Percentiles rank a stretch among this genome's conserved stretches.
Evolutionary conservation across 2,797 vertebrate genomes (phyloP).

Genomic region (Myoxocephalus aenaeus): DNA sequence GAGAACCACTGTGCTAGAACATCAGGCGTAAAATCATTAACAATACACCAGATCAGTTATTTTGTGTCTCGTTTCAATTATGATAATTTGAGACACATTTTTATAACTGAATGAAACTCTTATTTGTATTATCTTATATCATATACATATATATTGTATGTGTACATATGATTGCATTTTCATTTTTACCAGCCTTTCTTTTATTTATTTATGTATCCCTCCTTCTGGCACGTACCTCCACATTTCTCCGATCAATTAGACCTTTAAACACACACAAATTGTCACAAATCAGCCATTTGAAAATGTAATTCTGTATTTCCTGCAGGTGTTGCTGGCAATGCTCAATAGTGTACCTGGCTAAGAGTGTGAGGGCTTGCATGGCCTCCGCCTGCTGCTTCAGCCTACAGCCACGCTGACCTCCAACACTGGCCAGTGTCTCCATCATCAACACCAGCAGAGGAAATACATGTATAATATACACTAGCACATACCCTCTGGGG

Average conservation of each 20-base stretch:
- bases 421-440: slow-evolving; percentile 47
- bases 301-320: background rate
- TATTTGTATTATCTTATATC: no score
- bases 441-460: background rate
- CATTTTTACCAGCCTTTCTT: no score
- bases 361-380: slow-evolving; percentile 88
- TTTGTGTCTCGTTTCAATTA: no score
- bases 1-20: no score
- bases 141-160: no score
- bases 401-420: slow-evolving; percentile 84
- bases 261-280: background rate
- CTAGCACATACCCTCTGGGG: background rate
- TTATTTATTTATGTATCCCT: no score
- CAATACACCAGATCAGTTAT: no score
- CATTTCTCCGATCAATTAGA: no score
- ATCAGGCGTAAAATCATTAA: no score
- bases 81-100: background rate
- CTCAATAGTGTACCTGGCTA: slow-evolving; percentile 86
- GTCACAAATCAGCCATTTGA: background rate
- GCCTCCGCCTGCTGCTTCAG: slow-evolving; percentile 72
- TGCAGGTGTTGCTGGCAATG: slow-evolving; percentile 51
- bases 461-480: background rate
- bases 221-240: no score
- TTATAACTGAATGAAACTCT: background rate
- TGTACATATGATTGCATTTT: no score